A percentile compares a stretch with the other conserved stretches of the same genome.
Conservation (phyloP, 2,888 invertebrate genomes). For the Trachelus troglodyta region DNA sequence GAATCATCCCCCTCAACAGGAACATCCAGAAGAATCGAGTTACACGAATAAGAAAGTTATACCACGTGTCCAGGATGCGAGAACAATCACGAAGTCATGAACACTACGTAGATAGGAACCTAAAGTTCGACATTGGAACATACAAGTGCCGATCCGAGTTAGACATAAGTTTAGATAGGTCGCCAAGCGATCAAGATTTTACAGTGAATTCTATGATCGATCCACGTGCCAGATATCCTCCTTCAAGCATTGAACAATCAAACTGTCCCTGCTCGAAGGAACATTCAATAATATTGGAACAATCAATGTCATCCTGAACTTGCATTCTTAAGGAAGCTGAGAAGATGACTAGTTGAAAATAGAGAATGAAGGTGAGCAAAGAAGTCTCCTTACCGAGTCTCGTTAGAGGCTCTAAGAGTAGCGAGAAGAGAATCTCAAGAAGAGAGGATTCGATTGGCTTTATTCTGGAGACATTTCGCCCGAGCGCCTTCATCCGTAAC, state of each 20-base stretch:
- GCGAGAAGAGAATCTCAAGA: background rate
- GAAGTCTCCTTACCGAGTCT: background rate
- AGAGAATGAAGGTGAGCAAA: background rate
- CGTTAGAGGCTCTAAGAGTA: background rate
- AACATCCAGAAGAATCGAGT: background rate
- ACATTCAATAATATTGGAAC: background rate
- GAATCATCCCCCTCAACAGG: background rate
- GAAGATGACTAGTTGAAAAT: background rate
- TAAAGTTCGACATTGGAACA: background rate
- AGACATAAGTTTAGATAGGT: background rate
- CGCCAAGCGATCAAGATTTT: background rate
- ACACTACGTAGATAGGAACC: background rate
- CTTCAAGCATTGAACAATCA: background rate
- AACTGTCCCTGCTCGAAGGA: background rate
- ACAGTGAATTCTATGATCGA: background rate
- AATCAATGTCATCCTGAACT: background rate
- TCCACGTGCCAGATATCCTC: background rate
- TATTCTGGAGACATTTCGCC: background rate
- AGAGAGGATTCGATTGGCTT: background rate
- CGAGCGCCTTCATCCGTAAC: background rate
- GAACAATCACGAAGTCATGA: background rate
- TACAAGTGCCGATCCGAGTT: background rate
- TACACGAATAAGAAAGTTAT: background rate
- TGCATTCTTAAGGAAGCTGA: background rate
- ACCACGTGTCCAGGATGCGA: background rate